Evolutionary conservation across 2,113 vertebrate species (phyloP), one percentile per base, ranked within the genome.

Genomic region (Gavia stellata): DNA sequence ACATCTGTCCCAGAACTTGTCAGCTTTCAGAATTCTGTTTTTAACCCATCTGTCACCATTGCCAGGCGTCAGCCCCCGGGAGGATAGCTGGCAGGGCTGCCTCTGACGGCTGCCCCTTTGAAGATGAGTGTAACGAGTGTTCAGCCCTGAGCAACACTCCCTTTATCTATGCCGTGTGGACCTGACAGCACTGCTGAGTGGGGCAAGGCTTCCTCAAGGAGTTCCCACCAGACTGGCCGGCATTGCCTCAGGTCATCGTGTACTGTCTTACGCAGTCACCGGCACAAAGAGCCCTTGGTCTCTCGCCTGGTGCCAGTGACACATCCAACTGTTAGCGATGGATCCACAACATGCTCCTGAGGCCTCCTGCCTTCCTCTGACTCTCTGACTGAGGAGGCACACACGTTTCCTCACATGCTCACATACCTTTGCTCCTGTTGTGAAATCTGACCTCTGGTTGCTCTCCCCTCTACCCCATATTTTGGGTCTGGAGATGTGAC

Each of bases 361-460:
- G 52, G 34, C 67, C 44, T 80, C 61, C 82, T 53, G 75, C 71
- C 55, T 77, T 83, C 55, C 83, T 42, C 38, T 63, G 88, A 20
- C 81, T 44, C 61, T n/a, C 20, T 29, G 47, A 1, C 62, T 34
- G 65, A 68, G 61, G 8, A 88, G 56, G 6, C 33, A 55, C 63
- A 79, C 21, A 11, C 0, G 1, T 81, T 84, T 90, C 83, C 62
- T 90, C 71, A 71, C 85, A 50, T 2, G 0, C 44, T 90, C 38
- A 14, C 2, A 1, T 61, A 36, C 75, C 55, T 86, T 78, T 71
- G 71, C 45, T 91, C 38, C 59, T 26, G 25, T 94, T 96, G 58
- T 49, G 95, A 89, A 94, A 95, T 61, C 45, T 68, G 89, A 82
- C 70, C 83, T 87, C 58, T 17, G 34, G 34, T 44, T 74, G 52